phyloP scores from a whole-genome alignment of 2,113 vertebrate genomes.

The Heteronetta atricapilla region DNA sequence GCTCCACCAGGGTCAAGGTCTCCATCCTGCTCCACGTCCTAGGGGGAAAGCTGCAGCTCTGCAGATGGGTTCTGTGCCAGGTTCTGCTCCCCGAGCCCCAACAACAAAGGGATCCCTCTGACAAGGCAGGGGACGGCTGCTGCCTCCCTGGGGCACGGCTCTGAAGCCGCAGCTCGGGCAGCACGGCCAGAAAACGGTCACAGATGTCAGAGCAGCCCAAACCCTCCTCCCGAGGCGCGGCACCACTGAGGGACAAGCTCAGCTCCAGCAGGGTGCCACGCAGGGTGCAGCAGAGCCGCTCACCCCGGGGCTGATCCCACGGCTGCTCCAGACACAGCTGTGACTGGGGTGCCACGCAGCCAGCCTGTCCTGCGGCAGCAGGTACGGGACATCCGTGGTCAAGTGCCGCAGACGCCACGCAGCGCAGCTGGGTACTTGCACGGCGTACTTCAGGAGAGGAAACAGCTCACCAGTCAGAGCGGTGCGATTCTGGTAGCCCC shows the following conservation, averaged over 20 bases:
- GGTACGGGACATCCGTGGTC: too few relatives aligned
- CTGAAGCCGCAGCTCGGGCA: neutral
- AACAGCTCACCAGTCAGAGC: neutral
- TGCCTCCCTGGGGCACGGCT: neutral
- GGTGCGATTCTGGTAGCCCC: rapidly evolving
- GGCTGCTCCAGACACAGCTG: neutral
- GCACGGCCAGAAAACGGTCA: neutral
- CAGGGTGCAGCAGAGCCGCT: neutral
- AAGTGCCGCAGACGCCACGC: neutral
- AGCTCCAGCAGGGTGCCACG: neutral
- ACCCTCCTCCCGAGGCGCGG: neutral
- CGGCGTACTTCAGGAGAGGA: neutral
- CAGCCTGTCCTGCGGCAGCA: too few relatives aligned
- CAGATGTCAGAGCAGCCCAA: neutral
- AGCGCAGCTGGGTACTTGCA: rapidly evolving
- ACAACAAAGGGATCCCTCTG: rapidly evolving
- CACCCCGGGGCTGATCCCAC: neutral
- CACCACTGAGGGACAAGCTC: neutral
- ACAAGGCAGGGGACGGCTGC: neutral
- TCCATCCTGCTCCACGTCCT: neutral
- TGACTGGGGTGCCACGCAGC: neutral
- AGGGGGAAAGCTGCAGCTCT: neutral
- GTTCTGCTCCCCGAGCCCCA: neutral
- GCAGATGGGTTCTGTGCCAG: neutral
- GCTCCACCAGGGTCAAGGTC: neutral